Conservation (phyloP, 2,888 invertebrate species). For the Troides oblongomaculatus region DNA sequence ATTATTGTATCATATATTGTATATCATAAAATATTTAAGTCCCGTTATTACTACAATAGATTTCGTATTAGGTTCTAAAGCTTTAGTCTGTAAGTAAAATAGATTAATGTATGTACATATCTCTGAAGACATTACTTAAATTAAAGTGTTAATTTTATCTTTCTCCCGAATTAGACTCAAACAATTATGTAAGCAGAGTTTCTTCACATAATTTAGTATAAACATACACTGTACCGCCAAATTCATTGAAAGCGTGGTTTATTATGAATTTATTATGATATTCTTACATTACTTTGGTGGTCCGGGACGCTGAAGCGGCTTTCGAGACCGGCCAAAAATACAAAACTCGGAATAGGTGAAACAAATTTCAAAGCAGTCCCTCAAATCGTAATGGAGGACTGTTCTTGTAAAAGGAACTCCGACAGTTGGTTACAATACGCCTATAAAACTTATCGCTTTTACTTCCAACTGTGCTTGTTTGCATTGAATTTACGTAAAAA, state of each 20-base stretch:
- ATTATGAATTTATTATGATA: slow-evolving; percentile 14
- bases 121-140: too few species aligned
- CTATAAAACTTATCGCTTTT: slow-evolving; percentile 68
- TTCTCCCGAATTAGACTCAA: too few species aligned
- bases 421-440: slow-evolving; percentile 61
- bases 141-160: too few species aligned
- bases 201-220: too few species aligned
- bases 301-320: slow-evolving; percentile 45
- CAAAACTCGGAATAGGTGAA: slow-evolving; percentile 56
- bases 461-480: slow-evolving; percentile 47
- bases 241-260: slow-evolving; percentile 31
- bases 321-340: slow-evolving; percentile 46
- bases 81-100: too few species aligned
- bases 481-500: slow-evolving; percentile 31
- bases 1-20: too few species aligned
- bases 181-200: too few species aligned
- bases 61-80: background rate
- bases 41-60: background rate
- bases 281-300: slow-evolving; percentile 52
- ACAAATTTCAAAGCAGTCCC: slow-evolving; percentile 58
- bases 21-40: background rate
- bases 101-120: too few species aligned
- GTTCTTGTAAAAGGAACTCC: slow-evolving; percentile 45
- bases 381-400: slow-evolving; percentile 53
- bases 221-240: background rate